These are phyloP conservation scores for Tethea ocularis DNA, from an alignment of 2,888 invertebrate genomes.

Conservation along the genomic window DNA sequence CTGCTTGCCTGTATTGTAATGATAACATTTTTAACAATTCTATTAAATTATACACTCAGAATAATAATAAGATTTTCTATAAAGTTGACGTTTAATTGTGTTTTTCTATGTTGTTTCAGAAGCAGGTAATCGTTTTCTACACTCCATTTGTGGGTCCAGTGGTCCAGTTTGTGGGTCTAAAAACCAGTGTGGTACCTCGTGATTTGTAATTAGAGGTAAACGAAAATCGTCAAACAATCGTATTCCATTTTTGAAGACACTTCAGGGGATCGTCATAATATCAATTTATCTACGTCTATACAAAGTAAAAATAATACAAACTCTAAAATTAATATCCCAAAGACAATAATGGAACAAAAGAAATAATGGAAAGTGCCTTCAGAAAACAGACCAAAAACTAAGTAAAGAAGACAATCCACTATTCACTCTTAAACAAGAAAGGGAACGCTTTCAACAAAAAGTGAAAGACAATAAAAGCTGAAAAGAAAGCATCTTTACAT, in stretches of 20 bases:
- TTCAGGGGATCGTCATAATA: no score
- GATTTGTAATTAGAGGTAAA: no score
- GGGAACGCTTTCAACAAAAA: background rate
- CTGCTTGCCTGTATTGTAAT: slow-evolving; percentile 59
- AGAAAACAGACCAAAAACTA: slow-evolving; percentile 2
- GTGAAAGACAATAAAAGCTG: slow-evolving; percentile 3
- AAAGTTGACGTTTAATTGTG: background rate
- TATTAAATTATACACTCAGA: no score
- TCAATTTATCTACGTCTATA: background rate
- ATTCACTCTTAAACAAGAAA: slow-evolving; percentile 1
- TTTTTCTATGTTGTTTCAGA: background rate
- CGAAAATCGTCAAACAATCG: no score
- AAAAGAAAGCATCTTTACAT: slow-evolving; percentile 2
- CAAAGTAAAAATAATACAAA: background rate
- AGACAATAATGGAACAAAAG: background rate
- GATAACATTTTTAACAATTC: slow-evolving; percentile 14
- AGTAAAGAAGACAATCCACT: background rate
- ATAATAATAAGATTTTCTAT: no score
- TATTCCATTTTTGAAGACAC: no score
- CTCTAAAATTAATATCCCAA: background rate
- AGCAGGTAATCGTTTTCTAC: background rate
- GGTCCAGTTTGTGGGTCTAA: no score
- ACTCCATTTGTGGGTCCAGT: no score
- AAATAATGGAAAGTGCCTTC: background rate
- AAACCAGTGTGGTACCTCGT: no score